These are phyloP conservation scores for Agrotis clavis DNA, from an alignment of 2,888 invertebrate species.

Conservation along the genomic window DNA sequence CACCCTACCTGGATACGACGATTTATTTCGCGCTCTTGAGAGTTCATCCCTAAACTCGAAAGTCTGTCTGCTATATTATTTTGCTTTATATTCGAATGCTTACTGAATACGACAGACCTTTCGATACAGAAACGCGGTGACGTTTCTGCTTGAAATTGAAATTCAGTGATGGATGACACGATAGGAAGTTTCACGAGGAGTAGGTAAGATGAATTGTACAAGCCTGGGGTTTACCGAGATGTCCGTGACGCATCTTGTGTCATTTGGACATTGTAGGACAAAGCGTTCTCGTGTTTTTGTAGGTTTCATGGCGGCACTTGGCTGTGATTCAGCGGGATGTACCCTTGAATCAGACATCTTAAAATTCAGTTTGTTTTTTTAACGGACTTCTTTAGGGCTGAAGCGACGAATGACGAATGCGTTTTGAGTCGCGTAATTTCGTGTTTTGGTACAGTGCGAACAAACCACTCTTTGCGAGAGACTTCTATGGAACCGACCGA, in stretches of 20 bases:
- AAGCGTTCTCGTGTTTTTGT: too few relatives aligned
- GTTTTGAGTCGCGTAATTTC: too few relatives aligned
- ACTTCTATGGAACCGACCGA: too few relatives aligned
- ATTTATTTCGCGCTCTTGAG: too few relatives aligned
- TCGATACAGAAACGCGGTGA: neutral
- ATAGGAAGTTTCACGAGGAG: neutral
- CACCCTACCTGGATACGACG: too few relatives aligned
- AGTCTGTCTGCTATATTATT: neutral
- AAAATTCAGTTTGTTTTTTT: too few relatives aligned
- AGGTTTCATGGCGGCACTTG: neutral
- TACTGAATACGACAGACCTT: slow-evolving; percentile 6
- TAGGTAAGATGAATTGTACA: neutral
- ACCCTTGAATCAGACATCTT: too few relatives aligned
- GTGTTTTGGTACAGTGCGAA: too few relatives aligned
- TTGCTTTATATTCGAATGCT: neutral
- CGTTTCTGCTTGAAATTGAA: neutral
- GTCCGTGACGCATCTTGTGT: neutral
- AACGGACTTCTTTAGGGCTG: too few relatives aligned
- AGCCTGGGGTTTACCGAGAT: neutral
- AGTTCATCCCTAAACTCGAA: too few relatives aligned
- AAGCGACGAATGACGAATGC: too few relatives aligned
- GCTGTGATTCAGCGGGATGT: slow-evolving; percentile 1
- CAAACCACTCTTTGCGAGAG: too few relatives aligned
- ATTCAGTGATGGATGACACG: neutral
- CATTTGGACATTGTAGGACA: neutral